Evolutionary conservation across 2,797 vertebrate genomes (phyloP), one percentile per base, ranked within the genome.

Genomic region (Bovichtus variegatus): DNA sequence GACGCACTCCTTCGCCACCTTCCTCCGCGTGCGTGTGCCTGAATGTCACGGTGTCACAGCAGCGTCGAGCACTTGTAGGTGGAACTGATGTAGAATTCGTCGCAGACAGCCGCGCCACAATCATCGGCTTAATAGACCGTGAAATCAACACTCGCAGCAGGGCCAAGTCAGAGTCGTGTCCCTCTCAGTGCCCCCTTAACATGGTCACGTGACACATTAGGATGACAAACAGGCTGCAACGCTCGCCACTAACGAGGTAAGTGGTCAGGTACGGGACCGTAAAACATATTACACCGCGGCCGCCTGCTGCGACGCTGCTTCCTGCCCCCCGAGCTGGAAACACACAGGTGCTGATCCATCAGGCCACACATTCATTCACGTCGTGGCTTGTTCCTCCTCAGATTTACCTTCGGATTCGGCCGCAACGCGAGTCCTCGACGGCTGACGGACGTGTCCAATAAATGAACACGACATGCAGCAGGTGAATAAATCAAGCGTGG

Each of bases 141-240:
- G 87, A 92, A 92, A 91, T 90, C 87, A 89, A 86, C 87, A 86
- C 59, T 80, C 58, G 4, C 77, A 55, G 72, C 70, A 21, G 72
- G 69, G 60, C 46, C 11, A 57, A 71, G 75, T 68, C 36, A 2
- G 51, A 57, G 21, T 60, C 54, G 29, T 25, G 61, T 70, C 74
- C 68, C 70, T 83, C 77, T 72, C 36, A n/a, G 80, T 50, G 76
- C 58, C 60, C 67, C 68, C 67, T 63, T 59, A 78, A 85, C 80
- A 40, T 38, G 67, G 69, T 78, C 85, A 90, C 63, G 5, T 87
- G 88, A 83, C 47, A 54, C 81, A 72, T 89, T 86, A 85, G 72
- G 82, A 23, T 65, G 77, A 82, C 79, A 71, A 84, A 84, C 58
- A 47, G 76, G 60, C 83, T 38, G 65, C 60, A 65, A 78, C 49